Evolutionary conservation across 2,888 invertebrate genomes (phyloP), one percentile per base, ranked within the genome.

Genomic region (Halictus ligatus): DNA sequence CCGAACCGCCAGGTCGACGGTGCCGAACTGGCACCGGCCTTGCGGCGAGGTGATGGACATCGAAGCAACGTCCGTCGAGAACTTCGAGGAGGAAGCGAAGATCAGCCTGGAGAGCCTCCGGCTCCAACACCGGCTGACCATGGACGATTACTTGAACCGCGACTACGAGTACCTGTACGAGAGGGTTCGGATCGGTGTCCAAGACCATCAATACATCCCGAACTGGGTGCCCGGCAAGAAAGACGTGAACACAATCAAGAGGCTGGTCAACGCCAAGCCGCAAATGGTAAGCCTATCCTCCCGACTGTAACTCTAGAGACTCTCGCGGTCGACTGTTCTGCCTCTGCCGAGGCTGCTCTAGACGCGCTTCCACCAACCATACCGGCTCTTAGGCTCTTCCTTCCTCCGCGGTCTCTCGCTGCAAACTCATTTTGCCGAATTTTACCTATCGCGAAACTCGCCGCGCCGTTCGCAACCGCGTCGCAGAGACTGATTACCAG

Each of bases 111-210:
- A 90, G 72, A 94, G 88, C 67, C 88, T 95, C 4, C 89, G 90
- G 73, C 88, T 94, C 6, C 95, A 95, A 82, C 94, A 94, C 88
- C 90, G 91, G 35, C 83, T 94, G 69, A 91, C 94, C 13, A 90
- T 95, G 88, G 90, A 91, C 79, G 92, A 95, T 73, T 95, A 94
- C 83, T 89, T 94, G 46, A 92, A 89, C 74, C 92, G 92, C 15
- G 94, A 95, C 80, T 95, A 94, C 90, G 95, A 95, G n/a, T 94
- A 89, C 79, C 88, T 95, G 5, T 95, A 95, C 88, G 94, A 95
- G 40, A 92, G 89, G 69, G 94, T 94, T 29, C 92, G 93, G 71
- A 93, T 93, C 76, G 93, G 94, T 1, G 91, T 94, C 5, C 90
- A 93, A 74, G 92, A 95, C 67, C 93, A 95, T 83, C 95, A 95